A percentile compares a stretch with the other conserved stretches of the same genome.
Conservation (phyloP, 2,113 vertebrate genomes). For the Zapus hudsonius region DNA sequence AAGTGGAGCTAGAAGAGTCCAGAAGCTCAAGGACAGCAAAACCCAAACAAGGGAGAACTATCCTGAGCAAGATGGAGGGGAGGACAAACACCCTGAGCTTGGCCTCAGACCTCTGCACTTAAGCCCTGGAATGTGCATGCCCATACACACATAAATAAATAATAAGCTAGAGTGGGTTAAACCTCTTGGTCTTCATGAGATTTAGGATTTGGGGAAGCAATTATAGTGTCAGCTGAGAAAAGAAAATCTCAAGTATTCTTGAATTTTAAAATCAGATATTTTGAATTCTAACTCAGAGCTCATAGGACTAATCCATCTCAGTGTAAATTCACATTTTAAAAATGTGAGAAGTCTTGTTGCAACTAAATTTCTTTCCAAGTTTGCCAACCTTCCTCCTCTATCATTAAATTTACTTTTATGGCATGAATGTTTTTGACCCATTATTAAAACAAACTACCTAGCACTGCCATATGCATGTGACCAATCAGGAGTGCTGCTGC, state of each 20-base stretch:
- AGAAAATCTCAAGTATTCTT: neutral
- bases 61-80: too few relatives aligned
- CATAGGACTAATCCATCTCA: neutral
- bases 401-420: neutral
- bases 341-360: neutral
- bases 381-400: neutral
- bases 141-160: too few relatives aligned
- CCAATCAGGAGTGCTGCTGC: neutral
- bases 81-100: too few relatives aligned
- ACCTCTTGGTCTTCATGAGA: neutral
- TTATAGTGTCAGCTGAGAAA: neutral
- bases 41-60: too few relatives aligned
- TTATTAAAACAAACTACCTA: neutral
- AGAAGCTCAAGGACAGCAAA: too few relatives aligned
- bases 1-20: too few relatives aligned
- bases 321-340: neutral
- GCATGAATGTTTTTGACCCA: neutral
- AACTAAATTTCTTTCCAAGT: slow-evolving; percentile 29
- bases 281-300: slow-evolving; percentile 16
- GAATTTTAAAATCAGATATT: neutral
- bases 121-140: too few relatives aligned
- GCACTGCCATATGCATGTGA: neutral
- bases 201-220: neutral
- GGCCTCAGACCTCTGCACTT: too few relatives aligned
- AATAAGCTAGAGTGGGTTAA: neutral